Evolutionary conservation across 2,797 vertebrate genomes (phyloP), one percentile per base, ranked within the genome.

Genomic region (Lagodon rhomboides): DNA sequence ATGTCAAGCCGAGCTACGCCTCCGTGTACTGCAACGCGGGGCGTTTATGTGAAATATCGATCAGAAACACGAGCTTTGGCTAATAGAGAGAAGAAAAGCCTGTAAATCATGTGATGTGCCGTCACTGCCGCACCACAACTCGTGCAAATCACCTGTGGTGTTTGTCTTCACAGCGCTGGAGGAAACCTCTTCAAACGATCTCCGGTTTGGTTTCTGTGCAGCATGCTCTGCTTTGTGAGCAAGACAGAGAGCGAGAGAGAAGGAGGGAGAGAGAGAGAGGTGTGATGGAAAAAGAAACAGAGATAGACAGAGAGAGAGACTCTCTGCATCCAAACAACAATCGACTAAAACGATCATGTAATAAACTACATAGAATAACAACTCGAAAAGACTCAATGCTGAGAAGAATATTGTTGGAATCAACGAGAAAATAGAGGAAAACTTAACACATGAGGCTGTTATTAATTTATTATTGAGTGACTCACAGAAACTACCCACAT

Each of bases 71-170:
- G 12, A 79, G 63, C 11, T 51, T 51, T 23, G 12, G 22, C 3
- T 56, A 20, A 12, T 60, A 64, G 43, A 63, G 22, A 30, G 30
- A 49, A 18, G 11, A 60, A 1, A 46, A 65, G 41, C 8, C 78
- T 61, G 84, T 67, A 87, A 85, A 41, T 84, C 89, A 90, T 47
- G 71, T 87, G 90, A 18, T 89, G 76, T 85, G 55, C 82, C 60
- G 80, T 86, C 73, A 90, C 3, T 13, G 5, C 56, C 68, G 27
- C 43, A 50, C 13, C 55, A 9, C 53, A 77, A 27, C 65, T 71
- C 25, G 43, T 87, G 79, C 77, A 77, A 27, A 60, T 83, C 67
- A 85, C 79, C 75, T 82, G 75, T 44, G 65, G 75, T 74, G 61
- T 77, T 79, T 73, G 44, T 63, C 44, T 71, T 49, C 2, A 18